Base-by-base conservation (phyloP, 2,888 invertebrate genomes). In the Habroteleia sp. region DNA sequence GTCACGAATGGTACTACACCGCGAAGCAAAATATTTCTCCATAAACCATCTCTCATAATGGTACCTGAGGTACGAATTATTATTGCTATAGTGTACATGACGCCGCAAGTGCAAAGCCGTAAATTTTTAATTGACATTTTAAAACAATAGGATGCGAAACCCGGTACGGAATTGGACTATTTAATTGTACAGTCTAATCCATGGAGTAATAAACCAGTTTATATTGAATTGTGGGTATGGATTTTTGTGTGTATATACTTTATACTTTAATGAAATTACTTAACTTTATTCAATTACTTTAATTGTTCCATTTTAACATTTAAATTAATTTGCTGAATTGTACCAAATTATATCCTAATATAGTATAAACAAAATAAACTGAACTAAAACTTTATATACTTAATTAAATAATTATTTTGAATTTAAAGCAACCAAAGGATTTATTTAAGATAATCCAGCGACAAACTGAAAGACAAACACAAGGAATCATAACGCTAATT, bases 1-100 rank as follows among this genome's bases (percentile, higher is more conserved):
- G 96, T 95, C 65, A 96, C 96, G 63, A 94, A 95, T 86, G 94
- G 94, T 48, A 94, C 94, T 50, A 95, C 95, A 50, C 94, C 94
- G n/a, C 91, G 94, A 80, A 94, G 94, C 84, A 92, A 92, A 78
- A 94, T 95, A 86, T 96, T 95, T 88, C 95, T 95, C 20, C 95
- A 94, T 84, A 94, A 95, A 82, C 94, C 94, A 7, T 92, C 92
- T 77, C 92, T 94, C 77, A 92, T 94, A 81, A 91, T 94, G 90
- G 93, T 93, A 77, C 92, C 94, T 46, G 94, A 94, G 92, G 94
- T 94, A 89, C 89, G 84, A 62, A 46, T 54, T 17, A 48, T 68
- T 48, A 39, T 37, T 27, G 5, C 17, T 31, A 23, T 52, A 23
- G 44, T 42, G 6, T 20, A 41, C 31, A 6, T 46, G 5, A 2